Evolutionary conservation across 2,797 vertebrate species (phyloP), one percentile per base, ranked within the genome.

Genomic region (Australoheros facetus): DNA sequence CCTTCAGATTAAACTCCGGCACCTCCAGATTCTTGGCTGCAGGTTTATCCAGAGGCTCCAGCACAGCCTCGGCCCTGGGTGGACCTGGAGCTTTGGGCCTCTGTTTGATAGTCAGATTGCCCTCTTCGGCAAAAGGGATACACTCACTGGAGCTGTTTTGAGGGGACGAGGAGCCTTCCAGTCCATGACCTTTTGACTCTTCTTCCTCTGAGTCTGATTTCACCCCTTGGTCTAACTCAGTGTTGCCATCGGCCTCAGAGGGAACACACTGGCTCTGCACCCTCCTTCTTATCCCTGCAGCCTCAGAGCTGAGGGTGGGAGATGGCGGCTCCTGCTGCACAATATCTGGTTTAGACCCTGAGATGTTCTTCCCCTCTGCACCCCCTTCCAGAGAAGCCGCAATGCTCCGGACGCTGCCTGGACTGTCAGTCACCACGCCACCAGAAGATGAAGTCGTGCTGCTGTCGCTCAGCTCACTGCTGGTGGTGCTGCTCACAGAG

Each of bases 91-190:
- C 95, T 90, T 98, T 98, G 1, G 98, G 98, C 26, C 97, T 94
- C 94, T 99, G 98, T 79, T 99, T 99, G 91, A 99, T 99, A 64
- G 98, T 99, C 84, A 99, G 94, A 85, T 98, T 99, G 12, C 98
- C 98, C 90, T 99, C 98, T 85, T 99, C 98, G 0, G 98, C 98
- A 4, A 99, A 99, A 1, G 98, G 98, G 85, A 99, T 97, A 91
- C 97, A 97, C 92, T 99, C 98, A 0, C 97, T 98, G 32, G 98
- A 99, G 93, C 98, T 99, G 93, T 96, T 97, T 79, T 98, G 97
- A 0, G 97, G 96, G 0, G 96, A 96, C 0, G 95, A 94, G 21
- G 95, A 95, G 2, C 93, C 89, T 1, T 91, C 92, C 14, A 91
- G 81, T 0, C 85, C 72, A 0, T 3, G 30, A 45, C 53, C 78